Base-by-base conservation (phyloP, 2,888 invertebrate species). In the Tiphia femorata region DNA sequence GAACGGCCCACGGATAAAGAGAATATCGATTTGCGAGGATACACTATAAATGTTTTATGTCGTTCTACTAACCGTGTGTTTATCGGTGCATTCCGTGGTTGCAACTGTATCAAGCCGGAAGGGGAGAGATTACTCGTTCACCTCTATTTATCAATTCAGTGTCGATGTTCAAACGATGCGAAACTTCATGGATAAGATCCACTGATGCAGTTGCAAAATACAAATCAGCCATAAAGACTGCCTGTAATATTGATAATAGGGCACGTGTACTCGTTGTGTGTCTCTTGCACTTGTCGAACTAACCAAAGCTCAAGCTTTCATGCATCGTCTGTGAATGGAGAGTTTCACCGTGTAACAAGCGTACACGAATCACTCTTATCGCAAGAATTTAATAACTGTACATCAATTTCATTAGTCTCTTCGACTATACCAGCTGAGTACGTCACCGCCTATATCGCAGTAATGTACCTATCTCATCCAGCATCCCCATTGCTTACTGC, bases 1-100 rank as follows among this genome's bases (percentile, higher is more conserved):
- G n/a, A 12, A 38, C 51, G 49, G n/a, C n/a, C n/a, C n/a, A n/a
- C n/a, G n/a, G n/a, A n/a, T n/a, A 47, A 29, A 25, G 42, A 43
- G 40, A 25, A 12, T 44, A 53, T 64, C 57, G 56, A 62, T 53
- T 41, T 29, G 37, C 53, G 47, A 49, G 40, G 49, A 53, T 62
- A 49, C 60, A 59, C 49, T 38, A 43, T 70, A 58, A 60, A 72
- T 76, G 73, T 73, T 76, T 59, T 64, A 49, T 76, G 68, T 72
- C 55, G 54, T 64, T 48, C 58, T 47, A 67, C 62, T 70, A 73
- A 72, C 62, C 47, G 58, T 64, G 43, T 43, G 3, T 44, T 57
- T 29, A 44, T 58, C 44, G 35, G 40, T 44, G 55, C 40, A 46
- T 49, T n/a, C 35, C 38, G n/a, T 23, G 14, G 27, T 21, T 58